Evolutionary conservation across 2,888 invertebrate species (phyloP).

Genomic region (Sminthurinus aureus): DNA sequence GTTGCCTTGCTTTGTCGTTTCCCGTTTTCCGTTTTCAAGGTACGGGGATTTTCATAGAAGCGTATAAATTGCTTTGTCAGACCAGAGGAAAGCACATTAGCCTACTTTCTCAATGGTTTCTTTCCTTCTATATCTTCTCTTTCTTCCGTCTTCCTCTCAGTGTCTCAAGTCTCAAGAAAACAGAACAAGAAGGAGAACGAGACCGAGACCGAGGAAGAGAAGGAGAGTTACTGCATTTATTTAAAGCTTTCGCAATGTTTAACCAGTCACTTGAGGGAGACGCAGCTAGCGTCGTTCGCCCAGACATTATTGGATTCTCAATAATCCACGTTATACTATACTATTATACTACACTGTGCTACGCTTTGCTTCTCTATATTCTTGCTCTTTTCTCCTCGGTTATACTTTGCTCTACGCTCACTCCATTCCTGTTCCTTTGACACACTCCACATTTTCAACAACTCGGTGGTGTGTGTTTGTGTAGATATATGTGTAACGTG

Average conservation of each 20-base stretch:
- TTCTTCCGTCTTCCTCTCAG: neutral
- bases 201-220: neutral
- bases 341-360: neutral
- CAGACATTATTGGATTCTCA: slow-evolving; percentile 9
- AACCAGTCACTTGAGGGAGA: slow-evolving; percentile 15
- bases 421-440: too few relatives aligned
- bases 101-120: slow-evolving; percentile 26
- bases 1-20: neutral
- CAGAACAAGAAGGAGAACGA: neutral
- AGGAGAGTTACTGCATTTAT: neutral
- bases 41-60: slow-evolving; percentile 16
- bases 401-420: too few relatives aligned
- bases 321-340: neutral
- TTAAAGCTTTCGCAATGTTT: slow-evolving; percentile 10
- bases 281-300: neutral
- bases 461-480: neutral
- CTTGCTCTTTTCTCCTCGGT: too few relatives aligned
- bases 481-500: neutral
- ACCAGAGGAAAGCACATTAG: slow-evolving; percentile 29
- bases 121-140: neutral
- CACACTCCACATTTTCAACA: too few relatives aligned
- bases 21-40: neutral
- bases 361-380: neutral
- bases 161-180: neutral
- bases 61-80: slow-evolving; percentile 35